phyloP scores from a whole-genome alignment of 2,888 invertebrate species.

The Lepidocyrtoides sp. region DNA sequence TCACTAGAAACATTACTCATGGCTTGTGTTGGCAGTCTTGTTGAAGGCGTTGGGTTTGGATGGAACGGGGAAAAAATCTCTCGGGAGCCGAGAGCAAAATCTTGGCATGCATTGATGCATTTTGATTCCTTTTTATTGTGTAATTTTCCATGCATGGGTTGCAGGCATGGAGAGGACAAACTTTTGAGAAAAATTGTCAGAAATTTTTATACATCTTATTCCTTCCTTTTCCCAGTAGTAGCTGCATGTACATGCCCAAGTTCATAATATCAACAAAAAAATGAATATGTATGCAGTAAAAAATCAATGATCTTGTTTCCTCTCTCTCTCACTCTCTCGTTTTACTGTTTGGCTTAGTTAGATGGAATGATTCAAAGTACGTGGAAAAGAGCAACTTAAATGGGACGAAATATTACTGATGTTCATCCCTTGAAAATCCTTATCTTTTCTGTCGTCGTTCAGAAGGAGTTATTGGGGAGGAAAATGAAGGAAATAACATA shows the following conservation, averaged over 20 bases:
- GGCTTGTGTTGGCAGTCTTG: neutral
- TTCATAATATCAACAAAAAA: conserved; percentile 1
- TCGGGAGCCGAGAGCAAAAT: conserved; percentile 5
- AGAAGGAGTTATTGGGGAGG: conserved; percentile 8
- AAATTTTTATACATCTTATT: neutral
- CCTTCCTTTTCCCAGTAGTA: neutral
- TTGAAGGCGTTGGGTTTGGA: neutral
- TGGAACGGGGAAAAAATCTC: neutral
- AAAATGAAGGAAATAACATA: conserved; percentile 37
- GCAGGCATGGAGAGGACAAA: too few relatives aligned
- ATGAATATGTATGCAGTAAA: conserved; percentile 3
- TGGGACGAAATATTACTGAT: conserved; percentile 13
- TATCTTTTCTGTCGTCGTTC: conserved; percentile 17
- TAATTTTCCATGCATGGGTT: neutral
- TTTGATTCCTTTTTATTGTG: conserved; percentile 21
- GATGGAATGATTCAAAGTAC: neutral
- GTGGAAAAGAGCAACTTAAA: neutral
- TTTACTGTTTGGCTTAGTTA: neutral
- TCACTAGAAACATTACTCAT: conserved; percentile 31
- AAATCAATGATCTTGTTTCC: neutral
- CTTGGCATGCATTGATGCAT: conserved; percentile 45
- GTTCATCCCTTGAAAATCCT: neutral
- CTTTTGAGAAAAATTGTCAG: neutral
- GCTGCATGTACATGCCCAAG: neutral
- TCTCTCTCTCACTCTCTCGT: neutral